phyloP scores from a whole-genome alignment of 1,140 invertebrate species.

The Cylas formicarius region DNA sequence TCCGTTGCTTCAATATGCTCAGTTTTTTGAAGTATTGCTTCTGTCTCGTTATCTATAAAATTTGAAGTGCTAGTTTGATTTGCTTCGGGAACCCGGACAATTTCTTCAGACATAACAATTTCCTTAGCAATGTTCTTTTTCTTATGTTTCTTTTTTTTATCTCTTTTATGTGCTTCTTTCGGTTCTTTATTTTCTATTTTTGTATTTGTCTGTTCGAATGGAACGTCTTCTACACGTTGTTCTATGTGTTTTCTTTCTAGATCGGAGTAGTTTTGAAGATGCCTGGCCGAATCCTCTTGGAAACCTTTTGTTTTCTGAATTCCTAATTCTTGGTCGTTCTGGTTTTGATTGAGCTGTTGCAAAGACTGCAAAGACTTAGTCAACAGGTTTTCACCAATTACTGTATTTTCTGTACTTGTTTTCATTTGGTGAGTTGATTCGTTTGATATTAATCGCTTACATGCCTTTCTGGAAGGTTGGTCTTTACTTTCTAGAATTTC shows the following conservation, averaged over 20 bases:
- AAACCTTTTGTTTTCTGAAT: no score
- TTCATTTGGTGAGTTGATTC: no score
- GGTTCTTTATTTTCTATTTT: neutral
- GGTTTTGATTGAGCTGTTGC: no score
- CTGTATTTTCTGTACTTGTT: no score
- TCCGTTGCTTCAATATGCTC: conserved; percentile 13
- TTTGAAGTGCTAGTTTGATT: neutral
- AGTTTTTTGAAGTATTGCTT: conserved; percentile 10
- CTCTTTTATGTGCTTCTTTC: neutral
- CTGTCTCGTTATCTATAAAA: conserved; percentile 6
- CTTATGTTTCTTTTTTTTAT: conserved; percentile 1
- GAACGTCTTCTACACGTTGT: neutral
- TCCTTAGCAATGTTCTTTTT: neutral
- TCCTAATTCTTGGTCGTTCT: no score
- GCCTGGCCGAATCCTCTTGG: no score
- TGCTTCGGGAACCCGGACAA: neutral
- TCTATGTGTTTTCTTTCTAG: conserved; percentile 16
- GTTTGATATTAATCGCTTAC: no score
- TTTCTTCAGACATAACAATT: neutral
- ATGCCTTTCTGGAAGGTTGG: no score
- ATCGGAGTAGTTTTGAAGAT: no score
- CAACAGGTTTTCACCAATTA: no score
- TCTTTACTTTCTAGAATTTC: no score
- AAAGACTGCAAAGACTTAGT: no score
- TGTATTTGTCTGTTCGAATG: neutral